Evolutionary conservation across 1,140 invertebrate genomes (phyloP), one percentile per base, ranked within the genome.

Genomic region (Xylocopa sonorina): DNA sequence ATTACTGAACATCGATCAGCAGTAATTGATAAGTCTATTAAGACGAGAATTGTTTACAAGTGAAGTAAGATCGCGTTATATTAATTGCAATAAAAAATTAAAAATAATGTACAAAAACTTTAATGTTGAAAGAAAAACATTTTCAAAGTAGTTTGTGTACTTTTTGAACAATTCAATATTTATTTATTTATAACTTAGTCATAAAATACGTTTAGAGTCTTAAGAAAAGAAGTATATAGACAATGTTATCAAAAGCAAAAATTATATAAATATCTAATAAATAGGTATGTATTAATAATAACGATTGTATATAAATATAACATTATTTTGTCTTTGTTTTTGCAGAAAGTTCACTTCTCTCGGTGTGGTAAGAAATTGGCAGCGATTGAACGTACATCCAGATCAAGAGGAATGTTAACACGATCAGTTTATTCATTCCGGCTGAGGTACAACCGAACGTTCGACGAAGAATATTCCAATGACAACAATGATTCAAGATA

Each of bases 401-500:
- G n/a, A 29, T n/a, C 24, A 14, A 3, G 12, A 32, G 24, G 21
- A 48, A 60, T 43, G 16, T 50, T 50, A 50, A 34, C 27, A 46
- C 43, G 43, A 14, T 38, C 48, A 24, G 29, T 62, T 62, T 51
- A 41, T 34, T 48, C 21, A 18, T 50, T 14, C 6, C 24, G 64
- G 64, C 58, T 64, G 64, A 73, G 27, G 29, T 16, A 38, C 32
- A 18, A 24, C n/a, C 24, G 29, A 43, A 24, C 24, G 21, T 55
- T 63, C 27, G 24, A 24, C 16, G 53, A 29, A n/a, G 69, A 57
- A 62, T 62, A 43, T 69, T 48, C 48, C 48, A 48, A 67, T 74
- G 64, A 75, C 69, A 53, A 78, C 38, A 78, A 55, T 78, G 75
- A 84, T 69, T 83, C 58, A 64, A 60, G 24, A 78, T 86, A 87